Evolutionary conservation across 1,140 invertebrate genomes (phyloP).

Genomic region (Littorina saxatilis): DNA sequence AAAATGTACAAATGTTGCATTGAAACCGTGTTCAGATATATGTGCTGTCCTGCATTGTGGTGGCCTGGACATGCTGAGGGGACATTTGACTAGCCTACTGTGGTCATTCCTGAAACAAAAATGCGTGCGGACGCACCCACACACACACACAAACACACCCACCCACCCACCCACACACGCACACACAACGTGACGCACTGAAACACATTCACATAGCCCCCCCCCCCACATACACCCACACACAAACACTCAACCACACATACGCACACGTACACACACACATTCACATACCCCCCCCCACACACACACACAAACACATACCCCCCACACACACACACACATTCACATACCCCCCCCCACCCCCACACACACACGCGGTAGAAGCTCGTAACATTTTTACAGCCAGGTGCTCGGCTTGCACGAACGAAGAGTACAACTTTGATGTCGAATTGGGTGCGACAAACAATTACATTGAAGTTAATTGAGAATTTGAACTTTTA

Average conservation of each 20-base stretch:
- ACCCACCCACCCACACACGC: background rate
- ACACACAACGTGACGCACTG: no score
- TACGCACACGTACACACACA: background rate
- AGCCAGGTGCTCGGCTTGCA: no score
- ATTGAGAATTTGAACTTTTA: no score
- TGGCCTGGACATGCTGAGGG: background rate
- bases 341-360: background rate
- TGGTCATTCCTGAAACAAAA: background rate
- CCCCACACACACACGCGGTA: background rate
- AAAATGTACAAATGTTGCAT: no score
- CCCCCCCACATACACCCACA: background rate
- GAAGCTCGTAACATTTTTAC: no score
- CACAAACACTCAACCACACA: constrained; percentile 13
- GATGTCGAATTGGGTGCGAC: no score
- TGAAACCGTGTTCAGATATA: no score
- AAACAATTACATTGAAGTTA: no score
- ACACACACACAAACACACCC: background rate
- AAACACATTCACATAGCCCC: constrained; percentile 4
- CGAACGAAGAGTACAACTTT: no score
- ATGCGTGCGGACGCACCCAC: background rate
- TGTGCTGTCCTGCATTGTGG: no score
- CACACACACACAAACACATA: constrained; percentile 5
- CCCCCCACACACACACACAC: background rate
- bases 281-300: background rate
- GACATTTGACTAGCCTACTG: background rate